Conservation (phyloP, 2,113 vertebrate species). For the Orcinus orca region DNA sequence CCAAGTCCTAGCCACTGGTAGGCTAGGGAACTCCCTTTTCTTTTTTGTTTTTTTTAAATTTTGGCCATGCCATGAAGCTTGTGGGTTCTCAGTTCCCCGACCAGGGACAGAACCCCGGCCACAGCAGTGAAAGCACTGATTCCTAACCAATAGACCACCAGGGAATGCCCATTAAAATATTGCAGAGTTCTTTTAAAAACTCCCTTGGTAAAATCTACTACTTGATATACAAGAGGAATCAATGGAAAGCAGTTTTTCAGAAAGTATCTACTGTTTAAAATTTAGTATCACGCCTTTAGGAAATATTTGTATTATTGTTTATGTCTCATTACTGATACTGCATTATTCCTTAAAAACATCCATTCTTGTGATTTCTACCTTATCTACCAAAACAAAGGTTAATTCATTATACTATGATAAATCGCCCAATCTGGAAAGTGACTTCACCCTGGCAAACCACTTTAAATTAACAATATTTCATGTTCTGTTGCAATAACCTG, state of each 20-base stretch:
- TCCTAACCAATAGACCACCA: not conserved
- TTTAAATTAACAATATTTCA: not conserved
- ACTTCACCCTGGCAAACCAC: not conserved
- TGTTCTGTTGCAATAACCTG: not conserved
- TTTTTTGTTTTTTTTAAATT: not conserved
- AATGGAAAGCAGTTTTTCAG: not conserved
- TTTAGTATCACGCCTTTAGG: not conserved
- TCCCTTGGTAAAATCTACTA: not conserved
- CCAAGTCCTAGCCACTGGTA: not conserved
- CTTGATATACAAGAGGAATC: not conserved
- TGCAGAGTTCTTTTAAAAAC: not conserved
- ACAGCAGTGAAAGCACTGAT: not conserved
- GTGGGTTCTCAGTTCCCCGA: not conserved
- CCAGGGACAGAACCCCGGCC: not conserved
- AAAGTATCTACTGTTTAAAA: not conserved
- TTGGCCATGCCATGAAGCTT: not conserved
- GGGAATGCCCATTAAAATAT: not conserved
- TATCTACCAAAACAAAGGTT: not conserved
- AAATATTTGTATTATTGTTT: not conserved
- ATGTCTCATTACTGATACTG: not conserved
- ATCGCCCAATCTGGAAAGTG: not conserved
- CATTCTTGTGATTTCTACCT: conserved; percentile 3
- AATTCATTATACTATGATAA: conserved; percentile 19
- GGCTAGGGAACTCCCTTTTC: rapidly evolving
- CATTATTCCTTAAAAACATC: not conserved